Percentiles rank a stretch among this genome's conserved stretches.
These are phyloP conservation scores for Acleris laterana DNA, from an alignment of 2,888 invertebrate genomes.

Conservation along the genomic window DNA sequence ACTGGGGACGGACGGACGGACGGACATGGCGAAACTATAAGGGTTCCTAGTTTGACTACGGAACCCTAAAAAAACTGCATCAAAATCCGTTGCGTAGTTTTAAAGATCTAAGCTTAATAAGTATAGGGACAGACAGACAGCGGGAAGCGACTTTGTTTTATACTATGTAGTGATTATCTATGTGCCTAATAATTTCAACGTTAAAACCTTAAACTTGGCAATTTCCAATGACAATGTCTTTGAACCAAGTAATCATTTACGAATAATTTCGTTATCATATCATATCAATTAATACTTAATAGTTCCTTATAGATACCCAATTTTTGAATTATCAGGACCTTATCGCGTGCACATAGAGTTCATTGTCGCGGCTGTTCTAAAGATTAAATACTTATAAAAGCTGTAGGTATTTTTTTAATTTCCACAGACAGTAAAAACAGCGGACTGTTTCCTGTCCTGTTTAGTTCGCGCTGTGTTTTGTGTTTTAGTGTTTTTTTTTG, in stretches of 20 bases:
- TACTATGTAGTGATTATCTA: no score
- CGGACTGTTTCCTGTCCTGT: conserved; percentile 36
- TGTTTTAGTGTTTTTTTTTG: conserved; percentile 27
- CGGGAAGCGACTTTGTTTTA: no score
- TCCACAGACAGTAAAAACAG: conserved; percentile 42
- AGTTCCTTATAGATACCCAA: conserved; percentile 17
- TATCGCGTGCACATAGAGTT: neutral
- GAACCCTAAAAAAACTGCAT: no score
- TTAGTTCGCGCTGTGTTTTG: conserved; percentile 15
- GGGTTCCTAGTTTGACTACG: no score
- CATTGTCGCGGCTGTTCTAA: conserved; percentile 19
- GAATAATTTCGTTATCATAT: conserved; percentile 19
- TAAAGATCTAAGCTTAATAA: no score
- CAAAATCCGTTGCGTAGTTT: no score
- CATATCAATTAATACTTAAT: conserved; percentile 24
- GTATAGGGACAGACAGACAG: no score
- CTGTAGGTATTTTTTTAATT: conserved; percentile 31
- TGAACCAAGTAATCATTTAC: conserved; percentile 11
- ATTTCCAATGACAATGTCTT: conserved; percentile 16
- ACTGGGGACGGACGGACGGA: no score
- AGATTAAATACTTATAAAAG: conserved; percentile 45
- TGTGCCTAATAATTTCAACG: neutral
- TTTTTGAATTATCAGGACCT: neutral
- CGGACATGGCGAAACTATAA: no score
- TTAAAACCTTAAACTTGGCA: conserved; percentile 30